Evolutionary conservation across 2,113 vertebrate genomes (phyloP), one percentile per base, ranked within the genome.

Genomic region (Ophthalmolycus amberensis): DNA sequence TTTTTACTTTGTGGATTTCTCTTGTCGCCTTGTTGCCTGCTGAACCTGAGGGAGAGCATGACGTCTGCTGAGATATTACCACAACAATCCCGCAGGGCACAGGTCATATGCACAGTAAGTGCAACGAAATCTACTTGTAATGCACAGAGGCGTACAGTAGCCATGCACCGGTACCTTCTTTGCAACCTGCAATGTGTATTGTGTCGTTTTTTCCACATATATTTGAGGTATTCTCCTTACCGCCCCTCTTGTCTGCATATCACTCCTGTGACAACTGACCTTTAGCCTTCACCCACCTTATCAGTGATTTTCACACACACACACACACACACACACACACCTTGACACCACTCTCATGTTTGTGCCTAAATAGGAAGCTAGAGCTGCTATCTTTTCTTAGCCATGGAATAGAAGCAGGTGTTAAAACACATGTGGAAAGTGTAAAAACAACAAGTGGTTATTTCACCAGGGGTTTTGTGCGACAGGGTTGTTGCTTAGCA

Each of bases 1-100:
- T 25, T 67, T 63, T 65, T 74, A 42, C 20, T 56, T 9, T 42
- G 27, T 52, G 6, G 25, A 80, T 79, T 50, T 78, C 22, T 81
- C 64, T 12, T 42, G 48, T 79, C n/a, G 20, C 46, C 65, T 54
- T 81, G 63, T 46, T 69, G 64, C 58, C 59, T 54, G 52, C 66
- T 65, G 65, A 63, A 14, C 71, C 75, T 29, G 29, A 63, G 44
- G 22, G 50, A 56, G 60, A 65, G 29, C 42, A 44, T 83, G 77
- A 82, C 1, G 2, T 68, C 67, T 76, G 46, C 56, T 71, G 52
- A 20, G 71, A 73, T 66, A 69, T 65, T 34, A 59, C n/a, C 22
- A 22, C 32, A 66, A 64, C 64, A 44, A 20, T 59, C 12, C 59
- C 48, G 56, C 44, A 14, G 16, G 38, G 18, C 25, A 46, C 38